A percentile compares a stretch with the other conserved stretches of the same genome.
These are phyloP conservation scores for Gandaritis pyraliata DNA, from an alignment of 2,888 invertebrate species.

Conservation along the genomic window DNA sequence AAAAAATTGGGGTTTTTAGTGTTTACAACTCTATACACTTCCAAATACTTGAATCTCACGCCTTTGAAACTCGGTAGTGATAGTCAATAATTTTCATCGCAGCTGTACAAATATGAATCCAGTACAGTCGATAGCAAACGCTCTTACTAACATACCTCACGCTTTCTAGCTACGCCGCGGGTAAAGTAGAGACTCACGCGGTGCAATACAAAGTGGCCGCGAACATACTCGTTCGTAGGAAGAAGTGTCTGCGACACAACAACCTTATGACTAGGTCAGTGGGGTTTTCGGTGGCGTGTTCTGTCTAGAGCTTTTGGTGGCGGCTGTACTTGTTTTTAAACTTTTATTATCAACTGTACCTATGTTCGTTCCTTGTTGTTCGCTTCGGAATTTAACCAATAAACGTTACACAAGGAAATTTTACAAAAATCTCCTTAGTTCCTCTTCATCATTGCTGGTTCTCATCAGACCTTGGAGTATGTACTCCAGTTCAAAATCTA, in stretches of 20 bases:
- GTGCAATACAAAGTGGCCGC: slow-evolving; percentile 77
- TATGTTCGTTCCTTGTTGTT: too few relatives aligned
- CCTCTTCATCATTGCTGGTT: too few relatives aligned
- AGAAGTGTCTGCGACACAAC: slow-evolving; percentile 78
- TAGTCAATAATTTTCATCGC: too few relatives aligned
- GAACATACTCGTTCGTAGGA: slow-evolving; percentile 71
- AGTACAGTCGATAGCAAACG: slow-evolving; percentile 23
- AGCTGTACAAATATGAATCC: not conserved
- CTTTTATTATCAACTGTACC: not conserved
- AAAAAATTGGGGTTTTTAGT: too few relatives aligned
- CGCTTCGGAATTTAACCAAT: too few relatives aligned
- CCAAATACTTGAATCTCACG: too few relatives aligned
- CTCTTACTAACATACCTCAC: slow-evolving; percentile 38
- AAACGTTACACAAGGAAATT: too few relatives aligned
- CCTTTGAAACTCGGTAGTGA: too few relatives aligned
- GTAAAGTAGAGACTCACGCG: slow-evolving; percentile 77
- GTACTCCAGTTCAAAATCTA: too few relatives aligned
- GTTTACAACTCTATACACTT: too few relatives aligned
- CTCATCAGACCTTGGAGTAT: too few relatives aligned
- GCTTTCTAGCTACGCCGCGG: slow-evolving; percentile 78
- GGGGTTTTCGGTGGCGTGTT: slow-evolving; percentile 35
- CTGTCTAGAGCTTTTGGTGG: slow-evolving; percentile 32
- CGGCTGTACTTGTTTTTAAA: slow-evolving; percentile 22
- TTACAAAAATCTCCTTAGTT: too few relatives aligned
- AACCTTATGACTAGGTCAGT: slow-evolving; percentile 80